Evolutionary conservation across 1,140 invertebrate genomes (phyloP), one percentile per base, ranked within the genome.

Genomic region (Episyrphus balteatus): DNA sequence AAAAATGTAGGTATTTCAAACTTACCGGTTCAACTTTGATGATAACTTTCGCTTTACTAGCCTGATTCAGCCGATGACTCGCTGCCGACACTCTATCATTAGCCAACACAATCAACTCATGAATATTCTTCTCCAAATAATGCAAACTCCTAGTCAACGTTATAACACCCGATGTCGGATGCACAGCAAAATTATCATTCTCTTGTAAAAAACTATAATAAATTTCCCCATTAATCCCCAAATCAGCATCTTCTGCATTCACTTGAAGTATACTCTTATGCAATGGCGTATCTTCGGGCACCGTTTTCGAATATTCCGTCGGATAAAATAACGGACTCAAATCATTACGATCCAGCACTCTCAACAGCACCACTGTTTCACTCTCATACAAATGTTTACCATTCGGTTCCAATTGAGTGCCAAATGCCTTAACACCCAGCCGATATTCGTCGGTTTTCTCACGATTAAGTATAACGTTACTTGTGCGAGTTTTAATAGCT

Each of bases 151-250:
- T 78, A 2, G 89, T 88, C 8, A 94, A 74, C 3, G 86, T 85
- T 34, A 97, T 79, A 10, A 91, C 79, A 3, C 93, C 94, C 12
- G 82, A 88, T 26, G 91, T 89, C 11, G 92, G 91, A 72, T 98
- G 89, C 47, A 96, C 82, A 7, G 89, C 85, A 67, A 96, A 96
- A 51, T 84, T 79, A 52, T 88, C 81, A 7, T 83, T 90, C 14
- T 77, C 71, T 49, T 92, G 78, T n/a, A 78, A 73, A 54, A 97
- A 85, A 68, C 87, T 94, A 67, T 96, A 98, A 69, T 97, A 97
- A 54, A 97, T 91, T 72, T 97, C 90, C 2, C 91, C 90, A 66
- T 97, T 97, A 42, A 87, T 77, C 1, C 92, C 93, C 11, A 92
- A 72, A 68, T 98, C 93, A 8, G 93, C 91, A 71, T 98, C 94